phyloP scores from a whole-genome alignment of 92 coral and sea anemone species.

The Actinernus sp. region DNA sequence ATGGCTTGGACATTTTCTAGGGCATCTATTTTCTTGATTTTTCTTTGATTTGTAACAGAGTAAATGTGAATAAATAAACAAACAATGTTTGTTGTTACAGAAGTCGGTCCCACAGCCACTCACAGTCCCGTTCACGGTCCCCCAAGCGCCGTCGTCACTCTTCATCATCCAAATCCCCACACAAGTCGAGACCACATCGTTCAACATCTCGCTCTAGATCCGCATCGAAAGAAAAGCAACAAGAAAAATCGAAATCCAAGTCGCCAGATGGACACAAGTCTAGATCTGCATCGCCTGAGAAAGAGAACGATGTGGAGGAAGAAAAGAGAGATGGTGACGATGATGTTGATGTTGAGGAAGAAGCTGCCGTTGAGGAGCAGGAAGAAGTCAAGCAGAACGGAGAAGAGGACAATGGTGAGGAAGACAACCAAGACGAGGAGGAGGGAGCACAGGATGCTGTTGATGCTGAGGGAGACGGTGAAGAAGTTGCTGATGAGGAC shows the following conservation, averaged over 20 bases:
- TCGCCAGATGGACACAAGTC: constrained; percentile 70
- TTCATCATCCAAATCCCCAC: constrained; percentile 51
- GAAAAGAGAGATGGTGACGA: constrained; percentile 75
- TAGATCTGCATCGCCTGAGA: constrained; percentile 53
- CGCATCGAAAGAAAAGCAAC: constrained; percentile 22
- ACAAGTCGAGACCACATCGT: constrained; percentile 65
- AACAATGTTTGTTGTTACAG: not conserved
- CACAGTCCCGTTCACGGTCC: constrained; percentile 84
- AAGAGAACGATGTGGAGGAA: constrained; percentile 72
- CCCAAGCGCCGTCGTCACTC: constrained; percentile 91
- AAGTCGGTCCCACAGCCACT: constrained; percentile 62
- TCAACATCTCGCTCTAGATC: constrained; percentile 77
- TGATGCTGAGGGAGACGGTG: constrained; percentile 40
- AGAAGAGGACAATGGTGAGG: constrained; percentile 61
- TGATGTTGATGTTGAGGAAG: constrained; percentile 72
- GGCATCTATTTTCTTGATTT: too few species aligned
- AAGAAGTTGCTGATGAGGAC: constrained; percentile 1
- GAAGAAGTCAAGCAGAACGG: constrained; percentile 69
- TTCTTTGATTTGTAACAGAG: too few species aligned
- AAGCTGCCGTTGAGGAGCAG: constrained; percentile 50
- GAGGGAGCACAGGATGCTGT: constrained; percentile 28
- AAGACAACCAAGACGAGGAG: constrained; percentile 56
- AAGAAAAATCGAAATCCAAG: constrained; percentile 40
- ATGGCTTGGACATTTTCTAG: too few species aligned
- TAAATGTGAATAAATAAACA: not conserved